Evolutionary conservation across 2,797 vertebrate genomes (phyloP).

Genomic region (Podarcis lilfordi): DNA sequence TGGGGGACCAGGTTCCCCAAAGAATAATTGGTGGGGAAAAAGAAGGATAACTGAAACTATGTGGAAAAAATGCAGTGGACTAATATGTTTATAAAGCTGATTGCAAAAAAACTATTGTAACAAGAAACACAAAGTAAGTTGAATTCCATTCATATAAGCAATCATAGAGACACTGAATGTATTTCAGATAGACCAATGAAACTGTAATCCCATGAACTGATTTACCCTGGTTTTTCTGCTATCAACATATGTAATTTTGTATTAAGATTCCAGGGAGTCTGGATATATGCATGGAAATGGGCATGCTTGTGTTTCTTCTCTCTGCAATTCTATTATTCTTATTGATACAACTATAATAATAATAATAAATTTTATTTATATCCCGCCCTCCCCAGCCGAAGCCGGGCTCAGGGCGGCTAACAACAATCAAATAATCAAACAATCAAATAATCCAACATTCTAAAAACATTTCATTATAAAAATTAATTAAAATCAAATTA

Average conservation of each 20-base stretch:
- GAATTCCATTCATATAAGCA: constrained; percentile 6
- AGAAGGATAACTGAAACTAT: background rate
- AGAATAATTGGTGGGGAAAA: background rate
- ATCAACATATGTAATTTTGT: background rate
- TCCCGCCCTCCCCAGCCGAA: too few species aligned
- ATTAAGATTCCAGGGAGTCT: background rate
- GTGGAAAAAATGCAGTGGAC: background rate
- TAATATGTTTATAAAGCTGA: background rate
- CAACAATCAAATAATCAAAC: too few species aligned
- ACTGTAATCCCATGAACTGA: background rate
- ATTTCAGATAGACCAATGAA: background rate
- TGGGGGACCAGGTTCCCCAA: background rate
- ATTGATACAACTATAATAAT: background rate
- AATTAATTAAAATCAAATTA: too few species aligned
- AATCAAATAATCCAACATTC: too few species aligned
- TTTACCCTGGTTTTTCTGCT: background rate
- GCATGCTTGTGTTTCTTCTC: background rate
- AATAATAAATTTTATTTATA: too few species aligned
- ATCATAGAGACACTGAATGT: background rate
- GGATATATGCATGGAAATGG: background rate
- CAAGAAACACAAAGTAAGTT: background rate
- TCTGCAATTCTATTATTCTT: background rate
- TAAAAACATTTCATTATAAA: too few species aligned
- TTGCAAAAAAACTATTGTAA: constrained; percentile 9
- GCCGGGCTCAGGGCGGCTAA: too few species aligned